Evolutionary conservation across 2,888 invertebrate species (phyloP).

Genomic region (Eupithecia dodoneata): DNA sequence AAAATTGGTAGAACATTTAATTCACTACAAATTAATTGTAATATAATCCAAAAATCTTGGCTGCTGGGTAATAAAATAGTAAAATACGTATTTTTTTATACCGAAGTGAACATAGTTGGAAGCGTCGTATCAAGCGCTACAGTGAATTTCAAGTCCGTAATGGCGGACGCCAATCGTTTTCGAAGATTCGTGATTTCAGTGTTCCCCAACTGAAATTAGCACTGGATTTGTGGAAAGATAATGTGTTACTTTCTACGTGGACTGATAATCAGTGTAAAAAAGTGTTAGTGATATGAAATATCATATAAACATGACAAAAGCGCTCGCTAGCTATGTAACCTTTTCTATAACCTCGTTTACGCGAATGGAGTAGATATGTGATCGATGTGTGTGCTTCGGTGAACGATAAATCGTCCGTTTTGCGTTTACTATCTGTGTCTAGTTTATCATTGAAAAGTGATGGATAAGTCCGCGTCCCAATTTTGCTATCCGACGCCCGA

Average conservation of each 20-base stretch:
- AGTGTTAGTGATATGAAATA: constrained; percentile 81
- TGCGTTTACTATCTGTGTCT: constrained; percentile 76
- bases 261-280: constrained; percentile 68
- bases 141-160: constrained; percentile 82
- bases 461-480: constrained; percentile 84
- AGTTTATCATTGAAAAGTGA: constrained; percentile 78
- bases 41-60: constrained; percentile 1
- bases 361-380: constrained; percentile 90
- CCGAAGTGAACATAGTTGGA: constrained; percentile 81
- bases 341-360: constrained; percentile 91
- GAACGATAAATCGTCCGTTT: constrained; percentile 85
- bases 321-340: constrained; percentile 86
- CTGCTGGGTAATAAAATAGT: constrained; percentile 28
- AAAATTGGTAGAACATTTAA: constrained; percentile 31
- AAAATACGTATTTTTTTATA: constrained; percentile 71
- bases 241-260: constrained; percentile 74
- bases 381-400: constrained; percentile 89
- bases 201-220: constrained; percentile 77
- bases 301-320: constrained; percentile 83
- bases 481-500: constrained; percentile 82
- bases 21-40: constrained; percentile 17
- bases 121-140: constrained; percentile 80
- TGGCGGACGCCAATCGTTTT: constrained; percentile 84
- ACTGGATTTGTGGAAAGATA: constrained; percentile 64
- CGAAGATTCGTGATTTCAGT: constrained; percentile 83